Conservation (phyloP, 2,797 vertebrate genomes). For the Chelon labrosus region DNA sequence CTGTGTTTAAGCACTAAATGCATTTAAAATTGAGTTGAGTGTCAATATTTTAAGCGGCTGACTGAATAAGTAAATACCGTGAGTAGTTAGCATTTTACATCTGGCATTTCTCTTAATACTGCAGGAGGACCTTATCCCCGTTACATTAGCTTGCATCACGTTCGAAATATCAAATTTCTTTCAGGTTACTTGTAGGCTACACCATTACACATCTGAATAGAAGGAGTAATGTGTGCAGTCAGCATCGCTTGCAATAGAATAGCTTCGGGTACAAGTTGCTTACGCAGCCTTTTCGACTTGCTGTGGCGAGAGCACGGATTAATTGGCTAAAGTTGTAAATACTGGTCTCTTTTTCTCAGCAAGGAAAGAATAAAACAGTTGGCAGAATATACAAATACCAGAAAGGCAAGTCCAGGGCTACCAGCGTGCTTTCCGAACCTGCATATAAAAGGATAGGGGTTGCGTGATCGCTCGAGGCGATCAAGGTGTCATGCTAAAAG, state of each 20-base stretch:
- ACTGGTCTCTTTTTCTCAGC: neutral
- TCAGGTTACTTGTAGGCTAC: slow-evolving; percentile 22
- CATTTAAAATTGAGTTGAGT: slow-evolving; percentile 44
- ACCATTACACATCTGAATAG: slow-evolving; percentile 11
- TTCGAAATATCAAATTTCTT: slow-evolving; percentile 27
- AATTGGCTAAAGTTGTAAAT: slow-evolving; percentile 18
- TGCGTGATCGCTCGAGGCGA: neutral
- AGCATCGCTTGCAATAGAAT: slow-evolving; percentile 16
- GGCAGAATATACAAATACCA: too few species aligned
- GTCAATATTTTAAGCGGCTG: slow-evolving; percentile 49
- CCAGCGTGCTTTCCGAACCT: slow-evolving; percentile 5
- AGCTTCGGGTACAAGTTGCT: slow-evolving; percentile 15
- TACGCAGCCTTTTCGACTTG: neutral
- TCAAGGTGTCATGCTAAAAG: neutral
- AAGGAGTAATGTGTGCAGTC: neutral
- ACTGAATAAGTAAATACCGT: slow-evolving; percentile 38
- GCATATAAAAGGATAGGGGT: slow-evolving; percentile 1
- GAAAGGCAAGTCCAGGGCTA: slow-evolving; percentile 8
- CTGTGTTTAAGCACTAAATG: slow-evolving; percentile 30
- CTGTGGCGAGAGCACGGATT: slow-evolving; percentile 6
- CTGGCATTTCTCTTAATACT: slow-evolving; percentile 52
- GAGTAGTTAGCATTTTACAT: slow-evolving; percentile 34
- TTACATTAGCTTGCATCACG: slow-evolving; percentile 27
- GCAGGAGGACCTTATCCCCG: slow-evolving; percentile 26
- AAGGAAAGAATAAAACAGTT: neutral